Conservation (phyloP, 1,140 invertebrate genomes). For the Drosophila jambulina region DNA sequence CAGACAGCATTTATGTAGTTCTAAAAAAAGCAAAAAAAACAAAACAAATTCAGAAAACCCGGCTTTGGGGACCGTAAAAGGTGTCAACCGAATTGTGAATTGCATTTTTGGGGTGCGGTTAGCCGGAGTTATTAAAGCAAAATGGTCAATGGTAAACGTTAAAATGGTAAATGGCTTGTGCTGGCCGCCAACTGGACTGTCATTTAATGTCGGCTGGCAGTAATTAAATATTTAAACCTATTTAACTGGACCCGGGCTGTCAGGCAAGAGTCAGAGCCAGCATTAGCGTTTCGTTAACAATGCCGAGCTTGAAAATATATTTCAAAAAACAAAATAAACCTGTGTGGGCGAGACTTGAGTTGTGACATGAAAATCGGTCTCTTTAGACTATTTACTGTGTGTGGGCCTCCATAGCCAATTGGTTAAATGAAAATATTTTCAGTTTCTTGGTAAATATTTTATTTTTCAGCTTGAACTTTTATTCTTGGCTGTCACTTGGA, state of each 20-base stretch:
- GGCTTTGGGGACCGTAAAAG: constrained; percentile 18
- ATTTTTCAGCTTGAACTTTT: constrained; percentile 16
- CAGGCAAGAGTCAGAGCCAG: constrained; percentile 54
- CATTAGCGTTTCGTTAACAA: constrained; percentile 61
- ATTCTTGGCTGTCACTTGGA: constrained; percentile 41
- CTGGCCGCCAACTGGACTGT: constrained; percentile 39
- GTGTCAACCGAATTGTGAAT: constrained; percentile 67
- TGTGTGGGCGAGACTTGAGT: constrained; percentile 24
- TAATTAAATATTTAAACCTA: constrained; percentile 78
- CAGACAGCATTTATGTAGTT: constrained; percentile 2
- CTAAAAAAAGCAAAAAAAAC: constrained; percentile 6
- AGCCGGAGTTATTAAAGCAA: constrained; percentile 56
- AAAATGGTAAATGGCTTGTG: constrained; percentile 25
- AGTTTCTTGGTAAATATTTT: constrained; percentile 22
- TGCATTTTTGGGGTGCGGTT: constrained; percentile 56
- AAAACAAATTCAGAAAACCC: constrained; percentile 7
- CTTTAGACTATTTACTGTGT: constrained; percentile 9
- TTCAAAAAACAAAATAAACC: constrained; percentile 17
- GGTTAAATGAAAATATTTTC: constrained; percentile 23
- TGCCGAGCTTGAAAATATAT: constrained; percentile 42
- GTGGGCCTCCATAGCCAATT: not conserved
- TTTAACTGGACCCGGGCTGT: constrained; percentile 35
- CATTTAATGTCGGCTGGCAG: constrained; percentile 60
- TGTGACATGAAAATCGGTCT: constrained; percentile 10
- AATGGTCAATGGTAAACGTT: constrained; percentile 11